A percentile compares a stretch with the other conserved stretches of the same genome.
phyloP scores from a whole-genome alignment of 2,797 vertebrate genomes.

The Sebastolobus altivelis region DNA sequence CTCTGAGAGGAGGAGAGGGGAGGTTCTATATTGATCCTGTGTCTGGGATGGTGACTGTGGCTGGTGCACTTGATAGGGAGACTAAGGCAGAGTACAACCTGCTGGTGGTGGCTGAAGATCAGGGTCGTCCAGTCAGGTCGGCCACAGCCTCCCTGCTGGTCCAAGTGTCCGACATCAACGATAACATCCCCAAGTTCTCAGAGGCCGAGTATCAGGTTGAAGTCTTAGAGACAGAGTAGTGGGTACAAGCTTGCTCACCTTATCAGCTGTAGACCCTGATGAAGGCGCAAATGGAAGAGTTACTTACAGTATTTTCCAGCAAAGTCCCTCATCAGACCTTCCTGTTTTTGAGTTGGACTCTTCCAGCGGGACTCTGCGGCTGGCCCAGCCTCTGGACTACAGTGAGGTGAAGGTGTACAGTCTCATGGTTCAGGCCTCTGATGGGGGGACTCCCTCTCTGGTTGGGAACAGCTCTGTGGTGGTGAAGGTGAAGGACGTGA shows the following conservation, averaged over 20 bases:
- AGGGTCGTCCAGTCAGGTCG: slow-evolving; percentile 78
- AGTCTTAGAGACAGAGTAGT: slow-evolving; percentile 66
- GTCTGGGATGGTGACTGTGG: slow-evolving; percentile 76
- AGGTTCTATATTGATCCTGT: slow-evolving; percentile 74
- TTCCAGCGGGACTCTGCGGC: slow-evolving; percentile 67
- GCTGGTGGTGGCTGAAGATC: slow-evolving; percentile 83
- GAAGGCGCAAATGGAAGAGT: slow-evolving; percentile 73
- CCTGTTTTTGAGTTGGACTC: slow-evolving; percentile 70
- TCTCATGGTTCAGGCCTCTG: slow-evolving; percentile 80
- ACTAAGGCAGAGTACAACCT: slow-evolving; percentile 71
- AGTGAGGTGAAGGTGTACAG: slow-evolving; percentile 69
- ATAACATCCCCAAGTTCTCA: slow-evolving; percentile 80
- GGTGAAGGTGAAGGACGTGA: slow-evolving; percentile 81
- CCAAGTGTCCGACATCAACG: slow-evolving; percentile 79
- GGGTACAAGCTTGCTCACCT: slow-evolving; percentile 50
- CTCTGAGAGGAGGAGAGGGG: slow-evolving; percentile 78
- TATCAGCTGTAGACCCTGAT: slow-evolving; percentile 81
- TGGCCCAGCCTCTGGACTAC: slow-evolving; percentile 80
- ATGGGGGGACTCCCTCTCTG: slow-evolving; percentile 78
- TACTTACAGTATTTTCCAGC: slow-evolving; percentile 73
- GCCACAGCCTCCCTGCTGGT: slow-evolving; percentile 70
- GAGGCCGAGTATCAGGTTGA: slow-evolving; percentile 50
- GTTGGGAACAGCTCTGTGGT: slow-evolving; percentile 56
- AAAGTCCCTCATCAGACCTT: slow-evolving; percentile 59
- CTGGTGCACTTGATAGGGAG: slow-evolving; percentile 81